phyloP scores from a whole-genome alignment of 2,888 invertebrate genomes.

The Lutraria lutraria region DNA sequence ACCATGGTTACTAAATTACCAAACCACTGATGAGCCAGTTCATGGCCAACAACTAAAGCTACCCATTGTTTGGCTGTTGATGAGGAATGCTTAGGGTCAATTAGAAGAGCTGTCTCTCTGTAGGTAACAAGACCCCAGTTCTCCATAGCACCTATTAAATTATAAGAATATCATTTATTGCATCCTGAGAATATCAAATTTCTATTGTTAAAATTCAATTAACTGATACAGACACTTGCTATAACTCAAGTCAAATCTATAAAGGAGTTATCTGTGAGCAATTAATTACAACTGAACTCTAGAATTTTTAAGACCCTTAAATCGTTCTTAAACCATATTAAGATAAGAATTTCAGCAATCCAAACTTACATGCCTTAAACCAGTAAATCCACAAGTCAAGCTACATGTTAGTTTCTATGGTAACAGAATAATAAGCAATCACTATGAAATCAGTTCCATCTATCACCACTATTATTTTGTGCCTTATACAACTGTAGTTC shows the following conservation, averaged over 20 bases:
- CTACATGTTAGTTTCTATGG: too few species aligned
- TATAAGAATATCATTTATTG: not conserved
- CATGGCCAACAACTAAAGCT: conserved; percentile 94
- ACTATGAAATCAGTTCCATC: too few species aligned
- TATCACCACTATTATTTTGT: too few species aligned
- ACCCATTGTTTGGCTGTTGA: conserved; percentile 88
- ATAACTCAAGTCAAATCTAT: not conserved
- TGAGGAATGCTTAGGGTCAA: conserved; percentile 96
- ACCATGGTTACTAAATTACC: conserved; percentile 98
- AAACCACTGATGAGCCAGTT: conserved; percentile 99
- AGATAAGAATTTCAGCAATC: too few species aligned
- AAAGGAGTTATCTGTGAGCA: not conserved
- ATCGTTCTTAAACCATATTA: too few species aligned
- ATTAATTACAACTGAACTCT: not conserved
- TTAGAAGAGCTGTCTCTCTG: conserved; percentile 95
- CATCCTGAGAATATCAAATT: not conserved
- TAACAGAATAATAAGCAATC: too few species aligned
- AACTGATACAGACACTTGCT: not conserved
- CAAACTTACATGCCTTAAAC: too few species aligned
- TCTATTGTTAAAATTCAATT: not conserved
- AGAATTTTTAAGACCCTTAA: not conserved
- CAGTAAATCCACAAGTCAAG: too few species aligned
- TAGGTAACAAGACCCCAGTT: conserved; percentile 99
- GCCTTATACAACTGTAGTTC: too few species aligned
- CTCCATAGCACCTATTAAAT: conserved; percentile 94